Base-by-base conservation (phyloP, 1,140 invertebrate genomes). In the Magallana ariakensis region DNA sequence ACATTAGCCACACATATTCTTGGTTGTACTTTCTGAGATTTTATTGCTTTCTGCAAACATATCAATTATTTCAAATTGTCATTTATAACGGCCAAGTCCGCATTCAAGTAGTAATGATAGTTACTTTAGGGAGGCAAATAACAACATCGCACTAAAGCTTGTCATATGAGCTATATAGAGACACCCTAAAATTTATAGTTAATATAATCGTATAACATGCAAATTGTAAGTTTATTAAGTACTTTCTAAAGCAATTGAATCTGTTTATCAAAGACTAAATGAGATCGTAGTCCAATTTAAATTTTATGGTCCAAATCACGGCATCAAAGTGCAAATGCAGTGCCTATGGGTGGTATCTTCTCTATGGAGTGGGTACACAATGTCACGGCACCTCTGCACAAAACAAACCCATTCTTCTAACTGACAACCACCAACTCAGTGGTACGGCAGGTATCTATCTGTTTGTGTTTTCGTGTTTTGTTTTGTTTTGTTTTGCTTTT, bases 11-110 rank as follows among this genome's bases (percentile, higher is more conserved):
- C 66, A 75, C 2, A 33, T 75, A 13, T 46, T 46, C 1, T 13
- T 26, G 22, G 22, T 46, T 75, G 66, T 26, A 9, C 13, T 13
- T 11, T 26, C 5, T 10, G 0, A 9, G 22, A 26, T 19, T 75
- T 26, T 26, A 75, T 33, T 75, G 9, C 66, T 75, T 75, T 75
- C 22, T 75, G 22, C 66, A 75, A 75, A 26, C 22, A 75, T 75
- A 75, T 75, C 66, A 75, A 75, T 75, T 75, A 75, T 26, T 75
- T 75, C 33, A 6, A 13, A 75, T 75, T 75, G 66, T 33, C 66
- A 75, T 75, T 75, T 75, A 75, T 75, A 33, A 22, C 66, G 11
- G 13, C 66, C 33, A 46, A 46, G 33, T 46, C 33, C 33, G 33
- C 33, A 46, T 46, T 46, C 5, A 46, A 46, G n/a, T 46, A 2